These are phyloP conservation scores for Eulemur macaco DNA, from an alignment of 2,113 vertebrate species.

Conservation along the genomic window DNA sequence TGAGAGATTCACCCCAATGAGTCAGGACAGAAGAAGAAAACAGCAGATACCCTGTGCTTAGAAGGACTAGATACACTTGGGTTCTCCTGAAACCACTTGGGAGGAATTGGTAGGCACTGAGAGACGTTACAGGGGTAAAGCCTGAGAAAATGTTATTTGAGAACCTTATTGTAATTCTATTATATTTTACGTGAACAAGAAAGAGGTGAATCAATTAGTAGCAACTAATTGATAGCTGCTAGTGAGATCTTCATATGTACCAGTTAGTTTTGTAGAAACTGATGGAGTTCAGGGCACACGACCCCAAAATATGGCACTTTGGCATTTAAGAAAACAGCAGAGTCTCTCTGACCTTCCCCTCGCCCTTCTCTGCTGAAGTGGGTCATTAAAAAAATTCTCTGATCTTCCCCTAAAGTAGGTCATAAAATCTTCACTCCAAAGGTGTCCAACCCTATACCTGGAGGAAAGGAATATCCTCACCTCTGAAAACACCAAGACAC, in stretches of 20 bases:
- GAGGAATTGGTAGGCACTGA: background rate
- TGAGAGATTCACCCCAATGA: background rate
- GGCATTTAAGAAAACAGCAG: background rate
- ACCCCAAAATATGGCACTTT: background rate
- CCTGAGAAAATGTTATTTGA: background rate
- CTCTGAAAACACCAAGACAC: background rate
- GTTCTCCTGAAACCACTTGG: background rate
- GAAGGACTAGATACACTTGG: background rate
- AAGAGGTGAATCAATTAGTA: background rate
- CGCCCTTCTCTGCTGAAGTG: background rate
- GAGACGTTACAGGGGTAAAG: background rate
- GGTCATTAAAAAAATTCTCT: background rate
- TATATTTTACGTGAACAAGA: background rate
- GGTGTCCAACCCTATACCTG: no score
- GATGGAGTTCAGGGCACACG: background rate
- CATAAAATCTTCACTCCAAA: background rate
- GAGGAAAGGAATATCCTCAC: background rate
- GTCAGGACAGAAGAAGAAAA: background rate
- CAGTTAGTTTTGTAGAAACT: background rate
- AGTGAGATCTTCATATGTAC: background rate
- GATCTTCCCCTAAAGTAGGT: background rate
- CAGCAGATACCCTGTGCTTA: fast-evolving
- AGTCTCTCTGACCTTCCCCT: background rate
- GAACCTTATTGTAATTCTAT: background rate
- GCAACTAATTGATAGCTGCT: background rate